Conservation (phyloP, 64 coral and sea anemone genomes). For the Cladopsammia gracilis region DNA sequence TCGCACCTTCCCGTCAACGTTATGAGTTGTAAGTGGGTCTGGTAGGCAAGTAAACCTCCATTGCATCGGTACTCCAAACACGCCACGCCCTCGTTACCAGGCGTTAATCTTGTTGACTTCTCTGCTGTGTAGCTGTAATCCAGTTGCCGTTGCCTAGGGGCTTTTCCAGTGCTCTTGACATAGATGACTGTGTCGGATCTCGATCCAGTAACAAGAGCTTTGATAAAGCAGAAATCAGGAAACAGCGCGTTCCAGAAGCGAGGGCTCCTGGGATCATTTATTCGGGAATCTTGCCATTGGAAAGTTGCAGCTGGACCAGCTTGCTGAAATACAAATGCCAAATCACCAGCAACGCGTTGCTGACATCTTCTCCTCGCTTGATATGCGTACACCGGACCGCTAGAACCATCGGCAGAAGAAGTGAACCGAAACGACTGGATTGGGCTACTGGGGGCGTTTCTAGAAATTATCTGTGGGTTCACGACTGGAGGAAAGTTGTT, state of each 20-base stretch:
- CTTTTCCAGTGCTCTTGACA: neutral
- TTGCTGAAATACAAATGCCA: slow-evolving; percentile 1
- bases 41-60: too few relatives aligned
- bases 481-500: neutral
- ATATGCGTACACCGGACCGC: neutral
- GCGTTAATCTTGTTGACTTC: too few relatives aligned
- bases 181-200: slow-evolving; percentile 6
- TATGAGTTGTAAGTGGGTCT: too few relatives aligned
- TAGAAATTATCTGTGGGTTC: neutral
- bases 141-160: too few relatives aligned
- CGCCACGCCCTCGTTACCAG: too few relatives aligned
- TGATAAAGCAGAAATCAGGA: slow-evolving; percentile 7
- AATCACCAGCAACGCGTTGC: neutral
- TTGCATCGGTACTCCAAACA: too few relatives aligned
- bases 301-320: neutral
- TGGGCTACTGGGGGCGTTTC: neutral
- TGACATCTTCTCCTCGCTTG: neutral
- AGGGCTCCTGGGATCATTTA: neutral
- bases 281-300: neutral
- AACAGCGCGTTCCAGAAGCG: neutral
- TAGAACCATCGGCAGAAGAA: neutral
- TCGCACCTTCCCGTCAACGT: too few relatives aligned
- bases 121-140: too few relatives aligned
- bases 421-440: slow-evolving; percentile 18
- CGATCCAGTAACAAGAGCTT: neutral